Base-by-base conservation (phyloP, 2,888 invertebrate species). In the Chaitophorus viminalis region DNA sequence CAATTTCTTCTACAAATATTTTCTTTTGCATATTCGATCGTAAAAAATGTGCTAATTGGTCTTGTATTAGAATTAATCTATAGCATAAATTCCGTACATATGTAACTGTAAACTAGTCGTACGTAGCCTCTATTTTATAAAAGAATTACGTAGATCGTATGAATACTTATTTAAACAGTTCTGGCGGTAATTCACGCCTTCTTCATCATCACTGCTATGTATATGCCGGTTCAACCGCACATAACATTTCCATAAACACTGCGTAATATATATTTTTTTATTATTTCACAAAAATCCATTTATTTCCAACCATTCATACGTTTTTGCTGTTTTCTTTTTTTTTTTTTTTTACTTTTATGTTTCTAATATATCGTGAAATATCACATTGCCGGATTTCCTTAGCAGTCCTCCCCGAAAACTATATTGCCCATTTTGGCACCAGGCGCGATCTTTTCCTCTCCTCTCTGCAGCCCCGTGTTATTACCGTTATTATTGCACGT, bases 401-500 rank as follows among this genome's bases (percentile, higher is more conserved):
- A 29, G 76, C 52, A 21, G 31, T n/a, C 74, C 74, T 52, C 46
- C 14, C 75, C 39, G 46, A 81, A 87, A 65, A 81, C 31, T 60
- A 60, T 74, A 81, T 81, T 52, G 86, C 86, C 70, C 70, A n/a
- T 78, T 86, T 86, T n/a, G 65, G 72, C 86, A 79, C 54, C 33
- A 17, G 36, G 72, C 70, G 72, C 60, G 72, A 74, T 79, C 74
- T 60, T 79, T 60, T 31, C 54, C 72, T 2, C 9, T 11, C 29
- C 36, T 25, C 25, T n/a, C n/a, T 5, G 31, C 52, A 4, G 21
- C 25, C 39, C 39, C 54, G 74, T n/a, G 70, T 86, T 87, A 86
- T 86, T 86, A 79, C 74, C 81, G 65, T 87, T 81, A 87, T 74
- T 87, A 81, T 81, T 87, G 65, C 87, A 74, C 81, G 87, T 81